Base-by-base conservation (phyloP, 2,888 invertebrate species). In the Dermolepida albohirtum region DNA sequence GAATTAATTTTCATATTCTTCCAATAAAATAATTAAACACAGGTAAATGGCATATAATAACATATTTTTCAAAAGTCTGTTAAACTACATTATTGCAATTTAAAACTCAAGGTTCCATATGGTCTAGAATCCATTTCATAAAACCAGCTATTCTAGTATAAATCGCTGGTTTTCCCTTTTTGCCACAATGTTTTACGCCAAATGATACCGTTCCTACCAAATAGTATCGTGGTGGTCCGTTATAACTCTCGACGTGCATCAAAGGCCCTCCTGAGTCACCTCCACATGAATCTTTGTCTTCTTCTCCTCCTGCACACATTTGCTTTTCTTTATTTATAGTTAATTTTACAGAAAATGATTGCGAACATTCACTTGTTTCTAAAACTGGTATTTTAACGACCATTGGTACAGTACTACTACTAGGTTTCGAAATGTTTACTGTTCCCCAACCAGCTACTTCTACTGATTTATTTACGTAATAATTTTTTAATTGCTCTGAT, bases 211-310 rank as follows among this genome's bases (percentile, higher is more conserved):
- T 79, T 5, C 91, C 91, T 54, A 88, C 81, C 7, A 88, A 77
- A 70, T 84, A 86, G 72, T 83, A 86, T 71, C 86, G 85, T 0
- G 88, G 88, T 0, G 86, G 85, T 4, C 85, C 86, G 0, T 82
- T 81, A 7, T 63, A 59, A 47, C 84, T 83, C 69, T 82, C 86
- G 2, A 85, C 78, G 54, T 78, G 78, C 78, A 83, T 81, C 4
- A 85, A 71, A 0, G 89, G 89, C 5, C 89, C 89, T 5, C 89
- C 90, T 0, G 88, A 88, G 74, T 90, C 89, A 0, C 89, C 89
- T 0, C 83, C 85, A 70, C 89, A 89, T 0, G 89, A 86, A 74
- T 89, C 89, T 67, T 85, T 83, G 63, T 88, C 87, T 0, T 79
- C 74, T 52, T 84, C 81, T 27, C 88, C 87, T 8, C 89, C 89